A percentile compares a stretch with the other conserved stretches of the same genome.
These are phyloP conservation scores for Zygogramma bicolorata DNA, from an alignment of 2,888 invertebrate species.

Conservation along the genomic window DNA sequence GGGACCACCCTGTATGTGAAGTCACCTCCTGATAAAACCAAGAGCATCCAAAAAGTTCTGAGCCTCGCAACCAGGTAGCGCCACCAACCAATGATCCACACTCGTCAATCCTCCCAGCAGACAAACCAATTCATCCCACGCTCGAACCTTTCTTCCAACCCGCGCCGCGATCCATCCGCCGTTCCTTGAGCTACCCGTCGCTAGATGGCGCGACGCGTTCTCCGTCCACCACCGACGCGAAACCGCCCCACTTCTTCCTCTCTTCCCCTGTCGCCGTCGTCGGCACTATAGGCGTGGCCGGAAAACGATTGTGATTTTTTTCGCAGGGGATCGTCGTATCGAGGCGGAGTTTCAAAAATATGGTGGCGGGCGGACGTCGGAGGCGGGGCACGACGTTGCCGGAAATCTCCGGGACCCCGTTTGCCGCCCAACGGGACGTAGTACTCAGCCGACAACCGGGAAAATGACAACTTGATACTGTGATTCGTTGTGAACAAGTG, in stretches of 20 bases:
- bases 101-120: background rate
- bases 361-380: conserved; percentile 58
- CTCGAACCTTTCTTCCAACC: conserved; percentile 17
- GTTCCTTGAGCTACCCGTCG: conserved; percentile 32
- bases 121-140: background rate
- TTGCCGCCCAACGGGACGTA: conserved; percentile 46
- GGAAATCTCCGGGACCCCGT: conserved; percentile 61
- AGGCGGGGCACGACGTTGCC: conserved; percentile 60
- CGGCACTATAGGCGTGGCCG: conserved; percentile 57
- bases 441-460: conserved; percentile 49
- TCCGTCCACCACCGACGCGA: conserved; percentile 28
- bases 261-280: conserved; percentile 48
- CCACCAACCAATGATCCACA: conserved; percentile 18
- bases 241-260: conserved; percentile 45
- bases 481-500: conserved; percentile 38
- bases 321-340: conserved; percentile 54
- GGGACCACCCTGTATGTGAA: conserved; percentile 28
- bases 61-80: background rate
- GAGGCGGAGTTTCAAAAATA: conserved; percentile 65
- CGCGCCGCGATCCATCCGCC: background rate
- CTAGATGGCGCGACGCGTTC: conserved; percentile 44
- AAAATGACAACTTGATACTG: conserved; percentile 33
- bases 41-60: background rate
- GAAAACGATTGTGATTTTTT: conserved; percentile 60
- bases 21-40: background rate